These are phyloP conservation scores for Sphenodon punctatus DNA, from an alignment of 2,797 vertebrate genomes.

Conservation along the genomic window DNA sequence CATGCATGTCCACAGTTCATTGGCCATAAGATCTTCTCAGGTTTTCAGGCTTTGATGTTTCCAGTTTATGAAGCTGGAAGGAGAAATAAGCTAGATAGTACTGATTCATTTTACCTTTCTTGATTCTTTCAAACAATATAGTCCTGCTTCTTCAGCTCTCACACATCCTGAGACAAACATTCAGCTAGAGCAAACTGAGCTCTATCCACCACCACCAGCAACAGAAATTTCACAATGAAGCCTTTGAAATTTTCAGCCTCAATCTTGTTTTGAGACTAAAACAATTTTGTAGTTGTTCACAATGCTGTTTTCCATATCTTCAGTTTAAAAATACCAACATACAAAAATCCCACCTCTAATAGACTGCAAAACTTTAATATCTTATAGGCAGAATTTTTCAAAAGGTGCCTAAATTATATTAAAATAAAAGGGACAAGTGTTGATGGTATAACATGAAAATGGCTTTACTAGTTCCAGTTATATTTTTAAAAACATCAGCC, in stretches of 20 bases:
- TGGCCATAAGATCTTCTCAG: conserved; percentile 7
- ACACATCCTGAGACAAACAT: too few species aligned
- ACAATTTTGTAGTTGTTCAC: too few species aligned
- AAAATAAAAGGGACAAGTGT: neutral
- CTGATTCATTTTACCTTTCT: neutral
- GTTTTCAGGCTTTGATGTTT: conserved; percentile 23
- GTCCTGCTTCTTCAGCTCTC: too few species aligned
- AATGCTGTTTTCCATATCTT: neutral
- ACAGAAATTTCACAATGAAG: too few species aligned
- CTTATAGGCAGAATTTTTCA: neutral
- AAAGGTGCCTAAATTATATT: neutral
- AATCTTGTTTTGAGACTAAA: too few species aligned
- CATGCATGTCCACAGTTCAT: neutral
- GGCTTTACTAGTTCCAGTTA: neutral
- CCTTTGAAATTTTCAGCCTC: too few species aligned
- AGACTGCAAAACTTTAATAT: neutral
- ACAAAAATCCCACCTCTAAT: neutral
- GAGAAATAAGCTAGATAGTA: conserved; percentile 23
- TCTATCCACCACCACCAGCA: too few species aligned
- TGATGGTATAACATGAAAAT: neutral
- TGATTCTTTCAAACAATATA: conserved; percentile 1
- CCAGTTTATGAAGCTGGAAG: neutral
- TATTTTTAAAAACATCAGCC: neutral
- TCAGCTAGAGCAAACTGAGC: too few species aligned
- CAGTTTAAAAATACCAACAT: neutral